Evolutionary conservation across 2,888 invertebrate genomes (phyloP), one percentile per base, ranked within the genome.

Genomic region (Notodonta ziczac): DNA sequence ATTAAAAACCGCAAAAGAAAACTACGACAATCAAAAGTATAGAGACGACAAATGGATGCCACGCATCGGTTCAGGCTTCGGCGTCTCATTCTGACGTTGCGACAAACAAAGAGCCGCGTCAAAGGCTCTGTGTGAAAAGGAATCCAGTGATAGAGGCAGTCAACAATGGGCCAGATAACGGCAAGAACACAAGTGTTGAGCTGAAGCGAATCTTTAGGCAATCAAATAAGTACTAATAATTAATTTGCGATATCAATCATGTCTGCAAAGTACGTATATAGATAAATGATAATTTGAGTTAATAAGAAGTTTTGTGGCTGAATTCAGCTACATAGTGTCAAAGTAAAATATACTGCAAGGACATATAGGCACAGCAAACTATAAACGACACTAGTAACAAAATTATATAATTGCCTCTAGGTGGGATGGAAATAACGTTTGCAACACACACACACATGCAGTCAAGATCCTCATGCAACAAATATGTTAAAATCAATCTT

Each of bases 71-170:
- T 84, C 84, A 81, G 75, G 76, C 80, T 82, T 81, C 79, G 84
- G 84, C 78, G 88, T 87, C 90, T 91, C 90, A 89, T 91, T 89
- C 88, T 87, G 90, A 90, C 91, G 90, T 90, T 86, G 85, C 80
- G 83, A 85, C 90, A 90, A 91, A 91, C 91, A 92, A 91, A 90
- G 90, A 83, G 80, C 81, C 81, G 87, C 88, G 89, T 91, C 92
- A 92, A 92, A 92, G 92, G 90, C 88, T 82, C 87, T 82, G 85
- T 89, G 89, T 89, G 87, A 91, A 90, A 92, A 92, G 92, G 90
- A 92, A 91, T 90, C 91, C 92, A 88, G 90, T 91, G 91, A 91
- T 91, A 91, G 89, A 91, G 91, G 91, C 88, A 91, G 91, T 91
- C 92, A 89, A 92, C 92, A 92, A 92, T 91, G 86, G 91, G 88